phyloP scores from a whole-genome alignment of 2,113 vertebrate genomes.

The Hemiprocne comata region DNA sequence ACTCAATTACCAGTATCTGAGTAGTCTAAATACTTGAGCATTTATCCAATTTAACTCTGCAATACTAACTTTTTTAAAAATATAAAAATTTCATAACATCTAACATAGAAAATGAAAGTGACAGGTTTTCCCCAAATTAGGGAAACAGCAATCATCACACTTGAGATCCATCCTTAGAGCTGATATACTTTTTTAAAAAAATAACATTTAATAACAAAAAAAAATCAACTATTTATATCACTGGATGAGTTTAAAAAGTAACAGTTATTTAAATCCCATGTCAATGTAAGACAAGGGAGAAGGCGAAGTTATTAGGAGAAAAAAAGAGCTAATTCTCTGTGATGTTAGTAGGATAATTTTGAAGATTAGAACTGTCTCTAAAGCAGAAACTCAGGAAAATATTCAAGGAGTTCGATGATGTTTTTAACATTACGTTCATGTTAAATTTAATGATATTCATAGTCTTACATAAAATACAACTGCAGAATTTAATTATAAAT shows the following conservation, averaged over 20 bases:
- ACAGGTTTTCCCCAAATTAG: neutral
- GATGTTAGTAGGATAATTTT: neutral
- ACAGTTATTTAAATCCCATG: neutral
- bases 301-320: neutral
- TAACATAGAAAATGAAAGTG: neutral
- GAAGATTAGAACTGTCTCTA: neutral
- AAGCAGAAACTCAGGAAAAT: neutral
- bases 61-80: neutral
- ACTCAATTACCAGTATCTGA: neutral
- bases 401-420: neutral
- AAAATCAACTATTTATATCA: neutral
- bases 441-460: neutral
- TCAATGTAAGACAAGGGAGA: neutral
- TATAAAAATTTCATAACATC: neutral
- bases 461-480: neutral
- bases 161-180: neutral
- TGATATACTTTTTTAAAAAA: neutral
- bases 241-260: neutral
- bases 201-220: too few relatives aligned
- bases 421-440: neutral
- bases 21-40: neutral
- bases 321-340: neutral
- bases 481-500: neutral
- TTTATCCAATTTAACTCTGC: neutral
- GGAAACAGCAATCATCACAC: neutral